A percentile compares a stretch with the other conserved stretches of the same genome.
Conservation (phyloP, 2,797 vertebrate genomes). For the Protosalanx chinensis region DNA sequence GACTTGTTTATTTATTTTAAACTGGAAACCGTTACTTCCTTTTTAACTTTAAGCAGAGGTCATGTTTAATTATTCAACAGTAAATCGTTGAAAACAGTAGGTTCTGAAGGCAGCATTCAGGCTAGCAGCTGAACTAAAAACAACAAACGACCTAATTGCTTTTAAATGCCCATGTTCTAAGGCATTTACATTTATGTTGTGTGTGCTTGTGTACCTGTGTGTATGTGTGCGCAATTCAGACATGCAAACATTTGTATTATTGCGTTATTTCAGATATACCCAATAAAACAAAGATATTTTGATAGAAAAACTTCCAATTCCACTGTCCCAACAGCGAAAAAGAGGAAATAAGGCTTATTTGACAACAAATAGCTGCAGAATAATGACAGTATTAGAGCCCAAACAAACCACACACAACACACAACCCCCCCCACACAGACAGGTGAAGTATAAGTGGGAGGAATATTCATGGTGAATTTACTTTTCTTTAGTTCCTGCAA, state of each 20-base stretch:
- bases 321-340: not conserved
- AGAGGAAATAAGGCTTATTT: not conserved
- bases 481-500: no score
- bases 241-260: no score
- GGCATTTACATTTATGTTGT: not conserved
- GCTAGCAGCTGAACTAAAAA: not conserved
- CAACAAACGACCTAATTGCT: not conserved
- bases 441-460: not conserved
- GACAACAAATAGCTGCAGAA: not conserved
- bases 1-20: not conserved
- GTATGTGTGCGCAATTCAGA: no score
- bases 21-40: not conserved
- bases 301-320: not conserved
- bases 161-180: not conserved
- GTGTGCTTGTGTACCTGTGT: no score
- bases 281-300: no score
- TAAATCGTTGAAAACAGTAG: not conserved
- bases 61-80: not conserved
- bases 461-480: no score
- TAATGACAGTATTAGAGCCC: not conserved
- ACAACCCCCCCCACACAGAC: not conserved
- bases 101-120: not conserved
- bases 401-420: not conserved
- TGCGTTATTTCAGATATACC: no score
- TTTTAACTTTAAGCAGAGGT: not conserved